Evolutionary conservation across 2,888 invertebrate species (phyloP).

Genomic region (Hofmannophila pseudospretella): DNA sequence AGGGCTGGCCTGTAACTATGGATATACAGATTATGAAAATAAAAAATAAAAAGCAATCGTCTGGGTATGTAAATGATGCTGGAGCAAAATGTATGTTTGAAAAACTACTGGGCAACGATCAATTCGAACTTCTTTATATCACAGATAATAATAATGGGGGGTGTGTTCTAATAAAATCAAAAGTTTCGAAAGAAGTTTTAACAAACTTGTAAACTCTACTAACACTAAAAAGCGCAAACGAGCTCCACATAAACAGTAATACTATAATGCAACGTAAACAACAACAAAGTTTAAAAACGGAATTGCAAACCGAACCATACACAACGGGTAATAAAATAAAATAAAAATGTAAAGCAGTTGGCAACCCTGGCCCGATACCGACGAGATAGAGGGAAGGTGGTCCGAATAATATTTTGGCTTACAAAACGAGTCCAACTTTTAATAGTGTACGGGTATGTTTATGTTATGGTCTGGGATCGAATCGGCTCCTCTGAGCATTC

Average conservation of each 20-base stretch:
- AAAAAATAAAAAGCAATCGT: not conserved
- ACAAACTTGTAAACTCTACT: too few species aligned
- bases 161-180: too few species aligned
- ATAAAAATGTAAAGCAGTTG: constrained; percentile 63
- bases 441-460: constrained; percentile 74
- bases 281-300: constrained; percentile 32
- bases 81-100: too few species aligned
- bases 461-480: constrained; percentile 64
- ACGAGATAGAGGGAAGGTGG: constrained; percentile 67
- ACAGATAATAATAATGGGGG: too few species aligned
- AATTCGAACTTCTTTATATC: too few species aligned
- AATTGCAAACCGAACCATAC: constrained; percentile 33
- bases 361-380: constrained; percentile 56
- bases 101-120: too few species aligned
- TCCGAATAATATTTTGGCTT: constrained; percentile 76
- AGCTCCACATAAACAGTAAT: not conserved
- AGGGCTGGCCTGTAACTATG: constrained; percentile 1
- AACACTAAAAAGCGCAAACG: too few species aligned
- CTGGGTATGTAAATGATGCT: not conserved
- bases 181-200: too few species aligned
- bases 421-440: constrained; percentile 76
- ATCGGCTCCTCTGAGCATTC: constrained; percentile 34
- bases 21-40: too few species aligned
- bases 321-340: constrained; percentile 42
- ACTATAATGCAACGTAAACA: not conserved